Percentiles rank a stretch among this genome's conserved stretches.
These are phyloP conservation scores for Mionectes macconnelli DNA, from an alignment of 2,113 vertebrate species.

Conservation along the genomic window DNA sequence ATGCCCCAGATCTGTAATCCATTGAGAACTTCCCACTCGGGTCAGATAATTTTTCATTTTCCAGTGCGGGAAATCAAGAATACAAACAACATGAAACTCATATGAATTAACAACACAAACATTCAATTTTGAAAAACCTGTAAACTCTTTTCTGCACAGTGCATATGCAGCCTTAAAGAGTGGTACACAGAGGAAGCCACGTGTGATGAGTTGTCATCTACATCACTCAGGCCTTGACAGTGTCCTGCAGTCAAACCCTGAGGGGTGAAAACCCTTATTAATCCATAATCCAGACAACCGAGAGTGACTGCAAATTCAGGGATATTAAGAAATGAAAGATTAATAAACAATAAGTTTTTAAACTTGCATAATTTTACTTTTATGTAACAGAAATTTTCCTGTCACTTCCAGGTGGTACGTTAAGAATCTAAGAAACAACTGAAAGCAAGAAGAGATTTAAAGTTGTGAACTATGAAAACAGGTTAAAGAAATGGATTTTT, in stretches of 20 bases:
- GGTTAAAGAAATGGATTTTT: neutral
- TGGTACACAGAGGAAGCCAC: neutral
- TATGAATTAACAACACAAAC: neutral
- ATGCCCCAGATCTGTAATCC: neutral
- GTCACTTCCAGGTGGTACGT: neutral
- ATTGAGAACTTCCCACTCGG: neutral
- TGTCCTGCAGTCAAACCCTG: neutral
- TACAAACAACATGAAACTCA: neutral
- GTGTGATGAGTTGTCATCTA: neutral
- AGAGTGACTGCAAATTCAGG: neutral
- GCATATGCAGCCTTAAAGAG: neutral
- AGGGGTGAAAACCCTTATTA: neutral
- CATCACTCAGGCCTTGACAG: neutral
- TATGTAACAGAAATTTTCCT: neutral
- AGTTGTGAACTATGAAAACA: neutral
- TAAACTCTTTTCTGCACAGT: neutral
- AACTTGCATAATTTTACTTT: neutral
- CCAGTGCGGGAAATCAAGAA: neutral
- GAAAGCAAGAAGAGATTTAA: neutral
- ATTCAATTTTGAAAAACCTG: neutral
- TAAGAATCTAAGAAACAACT: neutral
- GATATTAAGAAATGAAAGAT: neutral
- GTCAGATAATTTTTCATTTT: neutral
- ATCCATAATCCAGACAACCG: neutral
- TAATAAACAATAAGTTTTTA: neutral